Evolutionary conservation across 1,140 invertebrate species (phyloP).

Genomic region (Hesperophylax magnus): DNA sequence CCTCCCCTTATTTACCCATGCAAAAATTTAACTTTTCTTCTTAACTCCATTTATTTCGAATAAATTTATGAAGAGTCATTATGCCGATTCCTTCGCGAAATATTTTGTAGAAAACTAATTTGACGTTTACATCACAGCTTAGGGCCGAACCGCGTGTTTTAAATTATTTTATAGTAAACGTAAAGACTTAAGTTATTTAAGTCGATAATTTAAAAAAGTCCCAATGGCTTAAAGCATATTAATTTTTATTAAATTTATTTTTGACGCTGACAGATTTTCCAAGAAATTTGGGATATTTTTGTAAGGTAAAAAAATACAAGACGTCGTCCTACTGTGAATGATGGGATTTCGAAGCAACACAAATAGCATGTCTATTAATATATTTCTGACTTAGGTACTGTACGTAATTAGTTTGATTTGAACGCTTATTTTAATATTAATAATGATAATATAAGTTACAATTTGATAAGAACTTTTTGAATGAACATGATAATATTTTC

Average conservation of each 20-base stretch:
- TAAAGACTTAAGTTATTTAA: background rate
- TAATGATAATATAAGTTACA: too few species aligned
- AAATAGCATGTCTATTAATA: too few species aligned
- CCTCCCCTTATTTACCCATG: background rate
- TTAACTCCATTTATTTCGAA: conserved; percentile 8
- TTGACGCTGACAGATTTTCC: too few species aligned
- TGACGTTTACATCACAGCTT: background rate
- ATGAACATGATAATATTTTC: too few species aligned
- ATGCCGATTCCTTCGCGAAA: background rate
- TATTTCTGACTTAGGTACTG: too few species aligned
- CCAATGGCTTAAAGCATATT: background rate
- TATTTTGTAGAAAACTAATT: conserved; percentile 3
- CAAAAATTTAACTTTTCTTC: conserved; percentile 3
- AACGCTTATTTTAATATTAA: too few species aligned
- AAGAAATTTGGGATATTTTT: too few species aligned
- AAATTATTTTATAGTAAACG: background rate
- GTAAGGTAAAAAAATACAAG: too few species aligned
- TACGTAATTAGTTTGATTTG: too few species aligned
- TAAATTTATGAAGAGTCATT: conserved; percentile 11
- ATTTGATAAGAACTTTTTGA: too few species aligned
- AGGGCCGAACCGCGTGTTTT: background rate
- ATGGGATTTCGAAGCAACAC: too few species aligned
- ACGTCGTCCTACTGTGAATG: too few species aligned
- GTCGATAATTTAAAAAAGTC: background rate
- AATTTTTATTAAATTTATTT: background rate